Evolutionary conservation across 2,888 invertebrate species (phyloP), one percentile per base, ranked within the genome.

Genomic region (Rotaria socialis): DNA sequence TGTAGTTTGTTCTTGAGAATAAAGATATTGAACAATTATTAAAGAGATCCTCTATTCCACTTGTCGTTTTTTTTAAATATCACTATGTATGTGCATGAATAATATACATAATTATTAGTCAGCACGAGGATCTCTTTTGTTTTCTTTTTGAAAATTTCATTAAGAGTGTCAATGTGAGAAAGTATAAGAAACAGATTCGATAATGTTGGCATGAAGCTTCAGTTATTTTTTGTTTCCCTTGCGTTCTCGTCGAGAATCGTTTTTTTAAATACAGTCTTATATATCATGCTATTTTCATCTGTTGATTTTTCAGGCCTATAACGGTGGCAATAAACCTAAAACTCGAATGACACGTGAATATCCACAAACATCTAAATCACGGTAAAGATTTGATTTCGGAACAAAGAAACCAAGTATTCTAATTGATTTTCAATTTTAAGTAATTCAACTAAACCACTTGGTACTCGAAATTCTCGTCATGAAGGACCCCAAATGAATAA

Each of bases 41-140:
- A 43, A 47, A 80, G 80, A 47, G 80, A 80, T 47, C 80, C 80
- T 80, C 80, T 43, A n/a, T 35, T 47, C 24, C 16, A 52, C 35
- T n/a, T 43, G 24, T 43, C n/a, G 47, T 47, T 80, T 80, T 80
- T 22, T 35, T 35, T 35, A 35, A 35, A 35, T 35, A 2, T 67
- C 67, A 67, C 67, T 67, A 67, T 35, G 67, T 67, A 67, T 67
- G 35, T 67, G 67, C 67, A 67, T 67, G 67, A 67, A 67, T 35
- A 35, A 35, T 35, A 67, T 67, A 67, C 67, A 67, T 67, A 35
- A 0, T 67, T 67, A 67, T 35, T 67, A 35, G 35, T 16, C 35
- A 27, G 67, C 67, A 67, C 67, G 67, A 67, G 67, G 67, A 67
- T 67, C 67, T 67, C 67, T 67, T 27, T 27, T 35, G 35, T 35